Evolutionary conservation across 1,140 invertebrate species (phyloP), one percentile per base, ranked within the genome.

Genomic region (Pseudomyrmex sp.): DNA sequence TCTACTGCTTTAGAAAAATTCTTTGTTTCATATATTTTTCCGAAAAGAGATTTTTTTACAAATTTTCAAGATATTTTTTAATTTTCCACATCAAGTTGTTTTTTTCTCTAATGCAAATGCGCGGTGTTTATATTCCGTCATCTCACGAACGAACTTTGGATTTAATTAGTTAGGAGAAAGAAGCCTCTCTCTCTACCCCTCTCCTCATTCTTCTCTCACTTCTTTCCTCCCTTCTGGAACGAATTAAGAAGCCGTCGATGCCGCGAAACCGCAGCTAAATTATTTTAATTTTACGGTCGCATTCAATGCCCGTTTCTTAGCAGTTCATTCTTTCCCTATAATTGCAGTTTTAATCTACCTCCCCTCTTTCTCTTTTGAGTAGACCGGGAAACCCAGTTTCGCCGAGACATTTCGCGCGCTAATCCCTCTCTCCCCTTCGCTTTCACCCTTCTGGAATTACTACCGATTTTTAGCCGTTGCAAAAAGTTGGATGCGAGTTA

Each of bases 341-440:
- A 92, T 92, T 92, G 90, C 86, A 88, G 85, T 91, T 92, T 92
- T 91, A 92, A 92, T 92, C 88, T 88, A 85, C 83, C 89, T 86
- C 35, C 35, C 5, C 5, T 35, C 35, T 7, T 0, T 35, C 35
- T 35, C 35, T 35, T 35, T 35, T 5, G 35, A 74, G 10, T 82
- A 75, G 85, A 87, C 74, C 88, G 82, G 69, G 82, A 90, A 89
- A 88, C 89, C 68, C 62, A 83, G 82, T 91, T 89, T 84, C 54
- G 65, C 76, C 59, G 56, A 74, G 54, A 63, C 62, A 61, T 68
- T 75, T 69, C 79, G 73, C 52, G 86, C 85, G 72, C 84, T 88
- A 80, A 50, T 72, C 62, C 75, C 20, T 50, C 66, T 56, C 23
- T 54, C 50, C 26, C 52, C 62, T 35, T 65, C 15, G 35, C 54